Percentiles rank a stretch among this genome's conserved stretches.
Conservation (phyloP, 1,140 invertebrate genomes). For the Drosophila nebulosa region DNA sequence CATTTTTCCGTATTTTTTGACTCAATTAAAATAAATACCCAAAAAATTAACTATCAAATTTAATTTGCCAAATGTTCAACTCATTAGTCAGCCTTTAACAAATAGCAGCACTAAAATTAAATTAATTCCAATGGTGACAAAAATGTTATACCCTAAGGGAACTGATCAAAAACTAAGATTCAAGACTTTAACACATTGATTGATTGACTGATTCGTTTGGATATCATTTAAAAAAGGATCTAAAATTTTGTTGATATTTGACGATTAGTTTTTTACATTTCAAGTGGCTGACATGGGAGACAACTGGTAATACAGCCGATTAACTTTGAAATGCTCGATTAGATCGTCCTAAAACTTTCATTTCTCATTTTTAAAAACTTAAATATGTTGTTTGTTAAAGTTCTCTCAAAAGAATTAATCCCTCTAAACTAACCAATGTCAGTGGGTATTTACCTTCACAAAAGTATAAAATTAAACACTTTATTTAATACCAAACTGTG, state of each 20-base stretch:
- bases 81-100: conserved; percentile 51
- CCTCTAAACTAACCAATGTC: neutral
- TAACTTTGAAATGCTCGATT: too few relatives aligned
- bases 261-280: too few relatives aligned
- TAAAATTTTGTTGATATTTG: too few relatives aligned
- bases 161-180: neutral
- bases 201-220: neutral
- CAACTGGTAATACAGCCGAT: too few relatives aligned
- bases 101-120: neutral
- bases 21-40: conserved; percentile 56
- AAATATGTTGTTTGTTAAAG: too few relatives aligned
- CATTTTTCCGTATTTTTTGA: conserved; percentile 26
- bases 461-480: neutral
- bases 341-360: too few relatives aligned
- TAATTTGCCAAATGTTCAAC: conserved; percentile 30
- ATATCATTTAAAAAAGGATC: too few relatives aligned
- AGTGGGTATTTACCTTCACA: neutral
- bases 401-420: neutral
- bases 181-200: neutral
- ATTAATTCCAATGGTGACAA: neutral
- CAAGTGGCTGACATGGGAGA: too few relatives aligned
- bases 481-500: neutral
- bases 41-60: conserved; percentile 53
- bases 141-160: neutral
- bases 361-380: too few relatives aligned